These are phyloP conservation scores for Acrobeloides nanus DNA, from an alignment of 2,888 invertebrate genomes.

Conservation along the genomic window DNA sequence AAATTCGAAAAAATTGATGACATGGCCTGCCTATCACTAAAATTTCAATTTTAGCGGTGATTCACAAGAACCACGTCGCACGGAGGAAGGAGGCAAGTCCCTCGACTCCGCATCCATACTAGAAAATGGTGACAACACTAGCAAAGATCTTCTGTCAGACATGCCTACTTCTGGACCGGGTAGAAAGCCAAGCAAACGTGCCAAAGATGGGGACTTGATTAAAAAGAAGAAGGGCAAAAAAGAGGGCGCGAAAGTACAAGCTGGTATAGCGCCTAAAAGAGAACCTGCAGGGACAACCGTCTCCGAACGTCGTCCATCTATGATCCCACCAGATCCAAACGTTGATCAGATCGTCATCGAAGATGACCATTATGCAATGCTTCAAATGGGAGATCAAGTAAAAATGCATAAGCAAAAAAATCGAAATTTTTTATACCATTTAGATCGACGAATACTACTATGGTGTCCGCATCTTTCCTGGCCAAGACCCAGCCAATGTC, in stretches of 20 bases:
- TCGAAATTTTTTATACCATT: background rate
- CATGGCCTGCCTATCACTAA: too few species aligned
- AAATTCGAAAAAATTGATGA: too few species aligned
- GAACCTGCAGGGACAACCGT: background rate
- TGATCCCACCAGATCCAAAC: constrained; percentile 15
- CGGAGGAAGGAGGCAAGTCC: too few species aligned
- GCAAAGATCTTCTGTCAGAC: constrained; percentile 17
- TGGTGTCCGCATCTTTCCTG: constrained; percentile 72
- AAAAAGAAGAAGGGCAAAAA: constrained; percentile 38
- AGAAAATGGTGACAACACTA: too few species aligned
- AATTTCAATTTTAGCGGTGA: too few species aligned
- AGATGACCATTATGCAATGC: constrained; percentile 33
- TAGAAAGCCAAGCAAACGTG: constrained; percentile 31
- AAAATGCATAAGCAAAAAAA: constrained; percentile 9
- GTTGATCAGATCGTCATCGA: constrained; percentile 13
- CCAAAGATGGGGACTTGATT: constrained; percentile 32
- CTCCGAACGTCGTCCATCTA: constrained; percentile 12
- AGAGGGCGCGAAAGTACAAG: constrained; percentile 14
- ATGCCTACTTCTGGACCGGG: constrained; percentile 51
- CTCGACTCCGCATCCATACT: too few species aligned
- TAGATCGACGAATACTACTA: constrained; percentile 94
- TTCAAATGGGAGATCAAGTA: constrained; percentile 23
- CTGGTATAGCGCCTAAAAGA: background rate
- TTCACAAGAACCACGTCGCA: too few species aligned
- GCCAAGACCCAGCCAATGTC: constrained; percentile 80